Conservation (phyloP, 1,140 invertebrate genomes). For the Chymomyza costata region DNA sequence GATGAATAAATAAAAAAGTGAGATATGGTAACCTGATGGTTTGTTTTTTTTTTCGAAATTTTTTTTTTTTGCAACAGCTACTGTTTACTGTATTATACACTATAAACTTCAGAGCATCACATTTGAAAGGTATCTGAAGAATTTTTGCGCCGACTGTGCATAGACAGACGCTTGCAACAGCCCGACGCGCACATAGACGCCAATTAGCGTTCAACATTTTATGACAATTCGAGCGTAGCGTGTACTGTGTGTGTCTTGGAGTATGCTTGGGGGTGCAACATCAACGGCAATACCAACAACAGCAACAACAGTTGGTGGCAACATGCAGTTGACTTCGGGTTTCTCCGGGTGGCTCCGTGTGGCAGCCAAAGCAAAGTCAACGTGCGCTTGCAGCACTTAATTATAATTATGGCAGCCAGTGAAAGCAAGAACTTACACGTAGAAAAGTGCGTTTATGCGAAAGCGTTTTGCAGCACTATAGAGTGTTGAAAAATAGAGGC, state of each 20-base stretch:
- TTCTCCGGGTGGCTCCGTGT: too few relatives aligned
- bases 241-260: constrained; percentile 22
- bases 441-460: too few relatives aligned
- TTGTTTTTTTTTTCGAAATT: too few relatives aligned
- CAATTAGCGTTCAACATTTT: constrained; percentile 72
- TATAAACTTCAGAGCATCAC: too few relatives aligned
- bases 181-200: constrained; percentile 47
- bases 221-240: constrained; percentile 67
- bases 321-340: constrained; percentile 2
- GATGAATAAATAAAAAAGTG: too few relatives aligned
- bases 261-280: constrained; percentile 50
- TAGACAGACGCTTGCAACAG: constrained; percentile 8
- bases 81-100: too few relatives aligned
- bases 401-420: constrained; percentile 64
- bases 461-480: constrained; percentile 26
- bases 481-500: too few relatives aligned
- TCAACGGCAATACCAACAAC: constrained; percentile 15
- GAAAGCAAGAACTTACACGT: too few relatives aligned
- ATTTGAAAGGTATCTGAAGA: too few relatives aligned
- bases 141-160: too few relatives aligned
- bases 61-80: too few relatives aligned
- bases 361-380: constrained; percentile 45
- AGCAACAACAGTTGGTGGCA: constrained; percentile 13
- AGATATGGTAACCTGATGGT: too few relatives aligned
- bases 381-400: constrained; percentile 52